phyloP scores from a whole-genome alignment of 2,888 invertebrate species.

The Agrotis exclamationis region DNA sequence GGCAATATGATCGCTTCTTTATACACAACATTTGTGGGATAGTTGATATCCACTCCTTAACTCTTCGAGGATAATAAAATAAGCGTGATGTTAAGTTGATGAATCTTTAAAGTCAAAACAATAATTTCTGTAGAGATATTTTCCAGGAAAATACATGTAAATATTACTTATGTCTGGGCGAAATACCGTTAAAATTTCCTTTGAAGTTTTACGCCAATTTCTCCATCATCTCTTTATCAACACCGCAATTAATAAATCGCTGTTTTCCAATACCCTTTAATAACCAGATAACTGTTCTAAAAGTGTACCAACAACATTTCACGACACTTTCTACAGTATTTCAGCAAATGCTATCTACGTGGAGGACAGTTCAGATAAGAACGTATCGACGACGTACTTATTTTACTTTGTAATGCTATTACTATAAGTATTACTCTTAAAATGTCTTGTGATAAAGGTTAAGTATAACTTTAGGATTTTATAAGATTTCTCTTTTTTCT shows the following conservation, averaged over 20 bases:
- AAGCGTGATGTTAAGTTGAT: no score
- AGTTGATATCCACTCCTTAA: no score
- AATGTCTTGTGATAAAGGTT: not conserved
- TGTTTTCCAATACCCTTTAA: not conserved
- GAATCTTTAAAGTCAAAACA: no score
- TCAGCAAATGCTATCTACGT: conserved; percentile 27
- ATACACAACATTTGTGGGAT: no score
- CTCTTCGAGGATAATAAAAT: no score
- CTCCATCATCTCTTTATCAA: not conserved
- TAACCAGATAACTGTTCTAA: conserved; percentile 4
- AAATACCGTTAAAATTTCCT: no score
- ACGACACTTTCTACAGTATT: conserved; percentile 29
- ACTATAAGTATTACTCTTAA: not conserved
- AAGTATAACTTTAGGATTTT: not conserved
- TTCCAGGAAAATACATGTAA: no score
- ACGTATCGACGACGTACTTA: not conserved
- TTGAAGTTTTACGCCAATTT: not conserved
- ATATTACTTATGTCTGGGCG: no score
- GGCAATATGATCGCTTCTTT: no score
- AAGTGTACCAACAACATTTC: conserved; percentile 19
- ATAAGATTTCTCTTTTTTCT: not conserved
- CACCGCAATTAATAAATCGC: not conserved
- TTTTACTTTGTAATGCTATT: conserved; percentile 3
- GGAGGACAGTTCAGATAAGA: conserved; percentile 30
- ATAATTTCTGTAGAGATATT: no score